phyloP scores from a whole-genome alignment of 2,797 vertebrate species.

The Bufotes viridis region DNA sequence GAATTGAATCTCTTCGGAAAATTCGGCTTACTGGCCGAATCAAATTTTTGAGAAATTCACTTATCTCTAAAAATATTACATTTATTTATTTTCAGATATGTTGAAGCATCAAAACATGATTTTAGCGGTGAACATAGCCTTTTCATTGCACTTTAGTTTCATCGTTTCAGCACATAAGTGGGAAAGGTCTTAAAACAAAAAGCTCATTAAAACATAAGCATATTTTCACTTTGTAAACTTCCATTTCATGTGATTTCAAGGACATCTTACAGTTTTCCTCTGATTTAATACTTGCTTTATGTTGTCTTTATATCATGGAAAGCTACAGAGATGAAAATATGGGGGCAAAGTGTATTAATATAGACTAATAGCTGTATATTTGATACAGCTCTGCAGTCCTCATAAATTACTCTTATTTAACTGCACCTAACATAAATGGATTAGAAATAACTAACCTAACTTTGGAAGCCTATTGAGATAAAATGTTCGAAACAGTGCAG shows the following conservation, averaged over 20 bases:
- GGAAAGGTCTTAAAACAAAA: no score
- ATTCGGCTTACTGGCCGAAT: no score
- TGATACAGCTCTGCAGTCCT: background rate
- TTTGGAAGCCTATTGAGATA: conserved; percentile 29
- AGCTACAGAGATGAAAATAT: background rate
- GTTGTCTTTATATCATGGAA: background rate
- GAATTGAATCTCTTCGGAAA: no score
- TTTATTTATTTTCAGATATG: no score
- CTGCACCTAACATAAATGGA: conserved; percentile 30
- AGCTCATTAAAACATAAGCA: no score
- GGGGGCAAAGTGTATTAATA: background rate
- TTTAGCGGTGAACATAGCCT: no score
- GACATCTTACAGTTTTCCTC: background rate
- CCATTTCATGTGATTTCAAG: background rate
- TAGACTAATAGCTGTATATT: conserved; percentile 22
- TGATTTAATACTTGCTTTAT: background rate
- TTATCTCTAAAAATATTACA: no score
- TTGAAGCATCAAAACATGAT: no score
- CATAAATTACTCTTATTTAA: conserved; percentile 32
- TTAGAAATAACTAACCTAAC: conserved; percentile 19
- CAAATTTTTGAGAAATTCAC: no score
- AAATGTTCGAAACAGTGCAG: conserved; percentile 22
- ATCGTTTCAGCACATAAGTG: no score
- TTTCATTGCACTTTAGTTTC: no score
- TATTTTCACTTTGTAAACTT: no score